These are phyloP conservation scores for Zaprionus capensis DNA, from an alignment of 1,140 invertebrate genomes.

Conservation along the genomic window DNA sequence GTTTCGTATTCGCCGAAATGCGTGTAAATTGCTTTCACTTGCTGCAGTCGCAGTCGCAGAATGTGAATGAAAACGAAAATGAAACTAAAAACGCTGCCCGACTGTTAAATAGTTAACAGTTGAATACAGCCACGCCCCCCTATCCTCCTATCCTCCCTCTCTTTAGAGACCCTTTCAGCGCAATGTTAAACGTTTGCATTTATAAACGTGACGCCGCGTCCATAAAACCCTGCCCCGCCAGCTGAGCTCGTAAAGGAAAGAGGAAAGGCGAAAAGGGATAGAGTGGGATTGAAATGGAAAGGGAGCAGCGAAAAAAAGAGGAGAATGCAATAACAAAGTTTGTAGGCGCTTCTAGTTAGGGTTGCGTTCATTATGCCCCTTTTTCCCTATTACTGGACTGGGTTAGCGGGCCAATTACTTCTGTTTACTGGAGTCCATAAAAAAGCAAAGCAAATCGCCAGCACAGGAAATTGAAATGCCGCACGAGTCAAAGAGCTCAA, in stretches of 20 bases:
- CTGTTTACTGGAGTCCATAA: constrained; percentile 27
- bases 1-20: constrained; percentile 66
- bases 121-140: neutral
- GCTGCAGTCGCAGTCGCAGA: constrained; percentile 41
- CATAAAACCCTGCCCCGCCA: constrained; percentile 31
- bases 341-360: constrained; percentile 33
- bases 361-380: constrained; percentile 18
- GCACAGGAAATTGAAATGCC: constrained; percentile 27
- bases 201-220: constrained; percentile 53
- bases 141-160: neutral
- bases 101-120: constrained; percentile 68
- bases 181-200: constrained; percentile 55
- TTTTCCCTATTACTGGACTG: neutral
- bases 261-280: neutral
- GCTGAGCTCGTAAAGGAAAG: neutral
- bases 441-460: constrained; percentile 5
- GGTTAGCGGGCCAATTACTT: constrained; percentile 40
- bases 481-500: constrained; percentile 12
- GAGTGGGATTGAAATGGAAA: neutral
- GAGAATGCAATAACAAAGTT: constrained; percentile 54
- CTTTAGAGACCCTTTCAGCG: constrained; percentile 2
- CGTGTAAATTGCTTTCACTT: constrained; percentile 79
- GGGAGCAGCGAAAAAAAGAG: constrained; percentile 16
- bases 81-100: constrained; percentile 72
- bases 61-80: constrained; percentile 56